phyloP scores from a whole-genome alignment of 2,797 vertebrate genomes.

The Lepilemur ruficaudatus region DNA sequence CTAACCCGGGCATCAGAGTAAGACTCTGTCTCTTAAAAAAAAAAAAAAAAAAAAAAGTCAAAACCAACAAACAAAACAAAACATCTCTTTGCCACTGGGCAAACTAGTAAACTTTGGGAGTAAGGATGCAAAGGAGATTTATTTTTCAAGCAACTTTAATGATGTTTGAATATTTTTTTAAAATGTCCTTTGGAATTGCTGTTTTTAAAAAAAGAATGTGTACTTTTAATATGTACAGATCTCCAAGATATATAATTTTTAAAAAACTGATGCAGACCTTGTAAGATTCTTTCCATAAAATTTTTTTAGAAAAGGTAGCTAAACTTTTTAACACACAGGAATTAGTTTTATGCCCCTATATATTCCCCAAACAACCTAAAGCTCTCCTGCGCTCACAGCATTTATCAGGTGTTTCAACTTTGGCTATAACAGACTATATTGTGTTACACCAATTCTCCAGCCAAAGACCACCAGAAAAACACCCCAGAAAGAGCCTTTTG shows the following conservation, averaged over 20 bases:
- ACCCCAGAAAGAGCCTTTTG: background rate
- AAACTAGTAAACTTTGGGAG: background rate
- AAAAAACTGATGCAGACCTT: background rate
- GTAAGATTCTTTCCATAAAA: background rate
- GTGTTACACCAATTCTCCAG: background rate
- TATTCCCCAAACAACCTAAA: background rate
- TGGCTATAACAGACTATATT: background rate
- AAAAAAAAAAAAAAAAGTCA: background rate
- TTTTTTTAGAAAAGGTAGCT: background rate
- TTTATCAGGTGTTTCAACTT: background rate
- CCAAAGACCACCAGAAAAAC: background rate
- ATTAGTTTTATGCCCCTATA: background rate
- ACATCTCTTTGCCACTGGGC: background rate
- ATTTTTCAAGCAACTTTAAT: background rate
- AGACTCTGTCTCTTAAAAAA: no score
- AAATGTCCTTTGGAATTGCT: background rate
- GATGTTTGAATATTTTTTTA: background rate
- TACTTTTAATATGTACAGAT: background rate
- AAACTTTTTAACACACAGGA: background rate
- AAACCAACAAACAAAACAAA: conserved; percentile 20
- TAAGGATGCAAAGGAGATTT: background rate
- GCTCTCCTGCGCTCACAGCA: background rate
- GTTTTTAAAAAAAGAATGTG: background rate
- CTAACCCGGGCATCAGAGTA: no score
- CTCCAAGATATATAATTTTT: background rate